Percentiles rank a stretch among this genome's conserved stretches.
Evolutionary conservation across 2,113 vertebrate species (phyloP).

Genomic region (Ciconia stormi): DNA sequence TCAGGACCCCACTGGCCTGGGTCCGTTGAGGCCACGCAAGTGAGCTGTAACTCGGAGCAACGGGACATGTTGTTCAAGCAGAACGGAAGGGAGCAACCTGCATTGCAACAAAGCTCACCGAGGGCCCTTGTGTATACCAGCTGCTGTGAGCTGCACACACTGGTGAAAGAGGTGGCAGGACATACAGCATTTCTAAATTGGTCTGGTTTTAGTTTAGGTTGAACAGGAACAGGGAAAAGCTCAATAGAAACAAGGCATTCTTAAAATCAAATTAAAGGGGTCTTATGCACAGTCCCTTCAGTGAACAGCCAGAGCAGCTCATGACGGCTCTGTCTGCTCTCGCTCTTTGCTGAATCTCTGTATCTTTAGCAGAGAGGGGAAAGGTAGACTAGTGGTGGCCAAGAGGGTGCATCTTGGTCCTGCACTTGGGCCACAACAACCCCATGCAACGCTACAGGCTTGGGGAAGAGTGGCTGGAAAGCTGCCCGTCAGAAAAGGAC

Average conservation of each 20-base stretch:
- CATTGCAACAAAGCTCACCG: background rate
- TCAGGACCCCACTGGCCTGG: background rate
- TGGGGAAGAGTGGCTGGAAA: too few relatives aligned
- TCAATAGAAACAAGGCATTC: rapidly evolving
- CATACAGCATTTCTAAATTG: rapidly evolving
- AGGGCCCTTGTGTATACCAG: rapidly evolving
- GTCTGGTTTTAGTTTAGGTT: background rate
- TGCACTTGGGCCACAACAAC: too few relatives aligned
- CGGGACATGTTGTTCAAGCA: background rate
- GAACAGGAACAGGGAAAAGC: background rate
- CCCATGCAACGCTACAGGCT: too few relatives aligned
- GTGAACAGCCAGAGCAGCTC: background rate
- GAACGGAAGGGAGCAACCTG: background rate
- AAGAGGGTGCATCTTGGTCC: background rate
- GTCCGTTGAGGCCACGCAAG: rapidly evolving
- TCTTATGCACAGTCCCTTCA: background rate
- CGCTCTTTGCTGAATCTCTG: background rate
- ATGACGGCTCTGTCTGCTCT: rapidly evolving
- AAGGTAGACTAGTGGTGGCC: background rate
- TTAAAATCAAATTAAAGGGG: background rate
- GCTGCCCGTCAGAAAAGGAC: too few relatives aligned
- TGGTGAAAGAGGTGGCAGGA: background rate
- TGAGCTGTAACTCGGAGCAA: background rate
- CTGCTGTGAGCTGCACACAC: background rate
- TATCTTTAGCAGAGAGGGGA: background rate